Base-by-base conservation (phyloP, 2,888 invertebrate species). In the Harpalus rufipes region DNA sequence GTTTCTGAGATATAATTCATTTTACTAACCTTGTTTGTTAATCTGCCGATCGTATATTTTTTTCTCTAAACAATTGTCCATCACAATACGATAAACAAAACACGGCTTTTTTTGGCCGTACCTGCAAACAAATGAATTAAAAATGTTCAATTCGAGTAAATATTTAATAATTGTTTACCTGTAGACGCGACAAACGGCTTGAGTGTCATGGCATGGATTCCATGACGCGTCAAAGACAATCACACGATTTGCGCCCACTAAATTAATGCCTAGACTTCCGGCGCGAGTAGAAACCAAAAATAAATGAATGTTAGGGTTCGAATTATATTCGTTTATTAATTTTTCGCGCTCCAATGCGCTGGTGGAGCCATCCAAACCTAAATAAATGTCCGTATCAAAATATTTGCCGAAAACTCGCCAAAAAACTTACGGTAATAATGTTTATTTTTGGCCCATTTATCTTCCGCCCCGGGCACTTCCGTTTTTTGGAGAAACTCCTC, bases 181-280 rank as follows among this genome's bases (percentile, higher is more conserved):
- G 90, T 97, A 98, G 59, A 99, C 98, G 87, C 99, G 93, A 90
- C 99, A 99, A 12, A 99, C 98, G 41, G 99, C 99, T 92, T 98
- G 98, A 0, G 97, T 97, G 90, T 99, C 99, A 89, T 99, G 99
- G 89, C 99, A 99, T 0, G 99, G 99, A 92, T 99, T 99, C 99
- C 99, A 99, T 58, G 98, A 98, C 12, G 99, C 99, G 91, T 99
- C 99, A 89, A 99, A 96, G 76, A 99, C 98, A 61, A 99, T 96
- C 5, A 99, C 99, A 44, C 99, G 93, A 91, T 99, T 99, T 0
- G 99, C 99, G 14, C 99, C 98, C 18, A 98, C 97, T 86, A 99
- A 93, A 92, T 99, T 99, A 87, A 99, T 99, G 7, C 99, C 99
- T 44, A 99, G 92, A 12, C 98, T 98, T 0, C 99, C 99, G 56